Conservation (phyloP, 2,888 invertebrate genomes). For the Xanthia togata region DNA sequence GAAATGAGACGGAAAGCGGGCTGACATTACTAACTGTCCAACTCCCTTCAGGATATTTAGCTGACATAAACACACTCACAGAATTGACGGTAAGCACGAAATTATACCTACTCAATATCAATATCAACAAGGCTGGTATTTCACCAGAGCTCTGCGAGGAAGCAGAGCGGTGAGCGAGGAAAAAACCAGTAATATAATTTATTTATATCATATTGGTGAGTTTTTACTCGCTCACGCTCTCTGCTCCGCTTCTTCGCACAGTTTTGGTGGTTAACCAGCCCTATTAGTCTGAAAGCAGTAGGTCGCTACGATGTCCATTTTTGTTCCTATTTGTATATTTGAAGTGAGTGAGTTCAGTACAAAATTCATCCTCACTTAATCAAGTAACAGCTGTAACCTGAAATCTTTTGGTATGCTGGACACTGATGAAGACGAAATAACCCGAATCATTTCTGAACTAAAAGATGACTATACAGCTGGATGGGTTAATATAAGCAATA, state of each 20-base stretch:
- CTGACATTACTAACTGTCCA: slow-evolving; percentile 97
- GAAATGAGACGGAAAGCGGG: slow-evolving; percentile 94
- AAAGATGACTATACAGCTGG: too few species aligned
- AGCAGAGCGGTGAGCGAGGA: neutral
- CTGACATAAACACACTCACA: slow-evolving; percentile 94
- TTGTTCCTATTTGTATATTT: neutral
- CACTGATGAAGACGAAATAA: too few species aligned
- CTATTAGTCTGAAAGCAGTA: neutral
- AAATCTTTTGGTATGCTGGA: too few species aligned
- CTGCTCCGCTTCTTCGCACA: neutral
- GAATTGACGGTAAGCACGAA: slow-evolving; percentile 87
- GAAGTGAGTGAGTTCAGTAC: neutral
- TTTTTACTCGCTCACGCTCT: neutral
- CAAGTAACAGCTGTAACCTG: neutral
- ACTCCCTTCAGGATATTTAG: slow-evolving; percentile 97
- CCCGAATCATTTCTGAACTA: too few species aligned
- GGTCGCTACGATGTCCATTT: neutral
- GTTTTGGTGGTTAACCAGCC: neutral
- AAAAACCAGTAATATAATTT: neutral
- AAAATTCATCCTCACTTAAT: neutral
- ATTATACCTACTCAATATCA: neutral
- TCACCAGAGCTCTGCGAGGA: neutral
- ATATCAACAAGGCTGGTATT: neutral
- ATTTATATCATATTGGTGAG: neutral
- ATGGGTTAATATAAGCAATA: too few species aligned